A percentile compares a stretch with the other conserved stretches of the same genome.
These are phyloP conservation scores for Exaiptasia diaphana DNA, from an alignment of 64 coral and sea anemone species.

Conservation along the genomic window DNA sequence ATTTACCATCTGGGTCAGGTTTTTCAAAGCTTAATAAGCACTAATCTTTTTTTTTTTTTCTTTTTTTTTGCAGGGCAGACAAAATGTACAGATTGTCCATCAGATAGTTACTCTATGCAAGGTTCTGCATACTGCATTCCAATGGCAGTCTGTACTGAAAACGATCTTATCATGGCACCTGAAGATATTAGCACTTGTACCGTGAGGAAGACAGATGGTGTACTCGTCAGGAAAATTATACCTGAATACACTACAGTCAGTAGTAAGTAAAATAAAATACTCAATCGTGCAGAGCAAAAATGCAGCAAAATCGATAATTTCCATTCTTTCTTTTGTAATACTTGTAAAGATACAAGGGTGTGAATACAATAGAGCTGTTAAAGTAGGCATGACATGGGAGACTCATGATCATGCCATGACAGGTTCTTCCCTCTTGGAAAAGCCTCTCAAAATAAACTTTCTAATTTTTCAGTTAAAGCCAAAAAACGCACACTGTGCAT, in stretches of 20 bases:
- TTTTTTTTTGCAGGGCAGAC: neutral
- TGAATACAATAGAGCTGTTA: too few species aligned
- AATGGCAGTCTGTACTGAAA: neutral
- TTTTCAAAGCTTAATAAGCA: too few species aligned
- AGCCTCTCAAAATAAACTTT: neutral
- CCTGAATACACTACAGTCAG: neutral
- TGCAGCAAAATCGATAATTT: too few species aligned
- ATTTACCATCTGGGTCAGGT: too few species aligned
- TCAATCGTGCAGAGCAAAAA: too few species aligned
- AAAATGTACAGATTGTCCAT: neutral
- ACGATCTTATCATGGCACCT: conserved; percentile 2
- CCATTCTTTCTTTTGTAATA: too few species aligned
- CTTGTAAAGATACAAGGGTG: too few species aligned
- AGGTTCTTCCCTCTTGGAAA: neutral
- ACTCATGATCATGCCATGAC: neutral
- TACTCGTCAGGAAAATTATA: neutral
- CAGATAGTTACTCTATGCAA: neutral
- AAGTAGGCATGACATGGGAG: too few species aligned
- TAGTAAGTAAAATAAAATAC: neutral
- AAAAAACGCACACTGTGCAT: neutral
- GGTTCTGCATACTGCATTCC: neutral
- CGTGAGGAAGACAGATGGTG: neutral
- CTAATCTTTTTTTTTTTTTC: too few species aligned
- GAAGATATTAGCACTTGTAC: neutral
- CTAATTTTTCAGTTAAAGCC: neutral